Conservation (phyloP, 2,797 vertebrate genomes). For the Sphenodon punctatus region DNA sequence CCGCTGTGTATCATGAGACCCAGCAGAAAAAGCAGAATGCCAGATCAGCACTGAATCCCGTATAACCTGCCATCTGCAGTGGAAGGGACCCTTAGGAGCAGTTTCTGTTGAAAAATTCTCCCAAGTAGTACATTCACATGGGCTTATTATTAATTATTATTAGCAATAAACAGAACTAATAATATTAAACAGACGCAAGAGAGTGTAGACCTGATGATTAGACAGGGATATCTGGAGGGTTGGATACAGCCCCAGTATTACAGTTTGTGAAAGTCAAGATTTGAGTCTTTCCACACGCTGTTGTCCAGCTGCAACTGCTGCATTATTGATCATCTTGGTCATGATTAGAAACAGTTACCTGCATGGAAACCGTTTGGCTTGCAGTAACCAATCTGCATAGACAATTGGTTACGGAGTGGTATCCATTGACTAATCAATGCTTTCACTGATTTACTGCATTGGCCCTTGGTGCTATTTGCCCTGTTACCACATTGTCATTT, state of each 20-base stretch:
- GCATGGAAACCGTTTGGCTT: too few species aligned
- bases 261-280: background rate
- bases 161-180: background rate
- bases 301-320: background rate
- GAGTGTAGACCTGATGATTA: background rate
- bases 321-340: background rate
- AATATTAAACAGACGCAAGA: background rate
- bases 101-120: background rate
- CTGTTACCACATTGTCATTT: too few species aligned
- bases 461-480: too few species aligned
- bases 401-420: too few species aligned
- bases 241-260: background rate
- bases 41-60: background rate
- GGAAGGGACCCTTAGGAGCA: background rate
- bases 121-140: background rate
- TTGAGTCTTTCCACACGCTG: background rate
- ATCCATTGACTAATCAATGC: too few species aligned
- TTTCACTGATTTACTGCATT: too few species aligned
- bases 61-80: background rate
- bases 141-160: background rate
- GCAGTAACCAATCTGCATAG: too few species aligned
- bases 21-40: background rate
- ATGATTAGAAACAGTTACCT: too few species aligned
- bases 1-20: background rate
- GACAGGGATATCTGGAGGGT: background rate